Base-by-base conservation (phyloP, 1,140 invertebrate species). In the Ostrea edulis region DNA sequence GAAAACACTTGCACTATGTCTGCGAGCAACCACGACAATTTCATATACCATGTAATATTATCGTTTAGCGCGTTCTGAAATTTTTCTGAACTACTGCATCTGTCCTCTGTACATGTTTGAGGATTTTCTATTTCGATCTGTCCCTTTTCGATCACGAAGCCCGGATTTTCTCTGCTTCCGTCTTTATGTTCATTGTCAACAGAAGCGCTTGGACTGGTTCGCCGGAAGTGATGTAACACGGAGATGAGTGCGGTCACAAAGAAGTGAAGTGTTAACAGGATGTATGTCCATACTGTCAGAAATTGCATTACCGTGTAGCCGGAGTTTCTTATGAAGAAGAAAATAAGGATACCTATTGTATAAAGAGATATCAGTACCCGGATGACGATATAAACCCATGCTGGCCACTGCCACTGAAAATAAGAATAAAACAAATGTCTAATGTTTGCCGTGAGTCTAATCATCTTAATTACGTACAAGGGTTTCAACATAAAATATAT, bases 241-340 rank as follows among this genome's bases (percentile, higher is more conserved):
- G 89, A 25, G 4, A 89, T 53, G 0, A 88, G 17, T 14, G 89
- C 87, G 8, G 87, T 81, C 4, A 91, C 12, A n/a, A 90, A 12
- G 55, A 91, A 87, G 84, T 92, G 89, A 7, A 87, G 29, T 8
- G 92, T 91, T 3, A 93, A 84, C 9, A 90, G 0, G 4, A 92
- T 51, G 77, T 90, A 92, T 14, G 92, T 91, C 92, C 92, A 93
- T 55, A 91, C 90, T 53, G 92, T 93, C n/a, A 93, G 52, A 81
- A 86, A 93, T 4, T 88, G 87, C 84, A 90, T 84, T 12, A 88
- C 14, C n/a, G 20, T 44, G 25, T 84, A 29, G 8, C 54, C 11
- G 2, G 44, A 44, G 0, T 82, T 44, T 22, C 71, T 58, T 14
- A 12, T 81, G 22, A 54, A 86, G 0, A 87, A 77, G 8, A 86